phyloP scores from a whole-genome alignment of 35 echinoderm and acorn worm species.

The Diadema setosum region DNA sequence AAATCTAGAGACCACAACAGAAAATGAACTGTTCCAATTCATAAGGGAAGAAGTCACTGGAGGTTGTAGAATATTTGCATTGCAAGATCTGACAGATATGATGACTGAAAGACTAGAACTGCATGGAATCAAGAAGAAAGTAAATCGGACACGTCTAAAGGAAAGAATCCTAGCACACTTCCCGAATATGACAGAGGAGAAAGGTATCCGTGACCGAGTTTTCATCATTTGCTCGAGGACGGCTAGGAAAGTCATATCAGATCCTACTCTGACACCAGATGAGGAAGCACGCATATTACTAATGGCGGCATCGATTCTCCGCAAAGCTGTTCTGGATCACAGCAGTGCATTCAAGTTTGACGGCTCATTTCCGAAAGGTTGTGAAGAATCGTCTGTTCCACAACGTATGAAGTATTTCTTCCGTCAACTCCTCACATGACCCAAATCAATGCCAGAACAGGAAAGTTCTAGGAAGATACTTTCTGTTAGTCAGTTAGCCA shows the following conservation, averaged over 20 bases:
- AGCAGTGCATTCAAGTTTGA: not conserved
- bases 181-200: conserved; percentile 1
- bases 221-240: not conserved
- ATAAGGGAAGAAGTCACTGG: conserved; percentile 18
- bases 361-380: not conserved
- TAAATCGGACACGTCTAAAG: conserved; percentile 13
- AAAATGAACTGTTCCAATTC: conserved; percentile 36
- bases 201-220: not conserved
- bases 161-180: not conserved
- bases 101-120: conserved; percentile 14
- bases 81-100: conserved; percentile 31
- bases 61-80: conserved; percentile 19
- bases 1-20: conserved; percentile 28
- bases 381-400: conserved; percentile 12
- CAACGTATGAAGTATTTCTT: not conserved
- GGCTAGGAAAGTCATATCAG: conserved; percentile 6
- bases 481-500: not conserved
- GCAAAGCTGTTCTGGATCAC: no score
- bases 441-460: not conserved
- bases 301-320: no score
- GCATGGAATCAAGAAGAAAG: conserved; percentile 12
- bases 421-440: not conserved
- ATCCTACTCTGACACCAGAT: not conserved
- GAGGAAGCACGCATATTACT: conserved; percentile 1
- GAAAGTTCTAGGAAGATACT: not conserved